A percentile compares a stretch with the other conserved stretches of the same genome.
Evolutionary conservation across 2,888 invertebrate species (phyloP).

Genomic region (Craniophora ligustri): DNA sequence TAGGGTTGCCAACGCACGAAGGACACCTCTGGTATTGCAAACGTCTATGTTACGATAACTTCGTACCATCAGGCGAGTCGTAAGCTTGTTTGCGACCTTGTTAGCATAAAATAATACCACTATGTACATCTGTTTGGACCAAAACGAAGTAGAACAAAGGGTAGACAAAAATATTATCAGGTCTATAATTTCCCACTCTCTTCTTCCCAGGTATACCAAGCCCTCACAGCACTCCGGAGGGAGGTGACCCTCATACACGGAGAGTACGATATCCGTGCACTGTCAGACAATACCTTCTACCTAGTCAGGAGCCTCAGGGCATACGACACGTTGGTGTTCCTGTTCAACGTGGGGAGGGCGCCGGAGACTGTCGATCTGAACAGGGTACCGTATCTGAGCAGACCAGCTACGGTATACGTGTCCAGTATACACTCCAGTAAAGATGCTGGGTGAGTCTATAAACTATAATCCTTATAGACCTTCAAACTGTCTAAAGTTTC

Average conservation of each 20-base stretch:
- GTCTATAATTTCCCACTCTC: background rate
- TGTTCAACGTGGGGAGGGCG: slow-evolving; percentile 86
- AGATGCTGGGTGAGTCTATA: slow-evolving; percentile 67
- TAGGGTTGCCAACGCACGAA: too few species aligned
- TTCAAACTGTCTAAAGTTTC: too few species aligned
- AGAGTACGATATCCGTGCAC: slow-evolving; percentile 74
- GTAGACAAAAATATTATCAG: too few species aligned
- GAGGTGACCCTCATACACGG: slow-evolving; percentile 78
- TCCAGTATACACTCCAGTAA: slow-evolving; percentile 74
- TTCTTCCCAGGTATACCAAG: slow-evolving; percentile 85
- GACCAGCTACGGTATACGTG: slow-evolving; percentile 64
- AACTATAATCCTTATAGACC: too few species aligned
- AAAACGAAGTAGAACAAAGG: too few species aligned
- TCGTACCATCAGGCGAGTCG: too few species aligned
- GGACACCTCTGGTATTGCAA: too few species aligned
- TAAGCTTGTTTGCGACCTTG: too few species aligned
- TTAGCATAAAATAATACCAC: too few species aligned
- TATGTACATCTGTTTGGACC: too few species aligned
- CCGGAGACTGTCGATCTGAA: slow-evolving; percentile 76
- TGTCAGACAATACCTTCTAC: slow-evolving; percentile 73
- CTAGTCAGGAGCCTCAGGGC: slow-evolving; percentile 70
- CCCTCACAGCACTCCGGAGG: slow-evolving; percentile 82
- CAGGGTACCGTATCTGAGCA: slow-evolving; percentile 59
- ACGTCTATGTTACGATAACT: too few species aligned
- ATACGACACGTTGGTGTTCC: slow-evolving; percentile 72